These are phyloP conservation scores for Pantherophis guttatus DNA, from an alignment of 2,113 vertebrate species.

Conservation along the genomic window DNA sequence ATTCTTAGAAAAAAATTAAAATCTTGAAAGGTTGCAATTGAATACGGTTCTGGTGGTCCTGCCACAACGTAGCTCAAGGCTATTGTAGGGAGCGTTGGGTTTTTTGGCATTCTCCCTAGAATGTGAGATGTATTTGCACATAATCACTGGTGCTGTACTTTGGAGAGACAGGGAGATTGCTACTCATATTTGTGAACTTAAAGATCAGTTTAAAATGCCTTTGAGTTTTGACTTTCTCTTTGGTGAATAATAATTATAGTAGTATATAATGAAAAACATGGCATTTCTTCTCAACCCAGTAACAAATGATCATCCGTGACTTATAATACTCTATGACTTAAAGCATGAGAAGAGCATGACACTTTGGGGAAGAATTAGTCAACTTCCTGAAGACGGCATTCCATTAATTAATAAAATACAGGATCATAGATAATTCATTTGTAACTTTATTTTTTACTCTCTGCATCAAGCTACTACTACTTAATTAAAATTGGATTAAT, in stretches of 20 bases:
- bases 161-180: background rate
- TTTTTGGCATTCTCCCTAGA: background rate
- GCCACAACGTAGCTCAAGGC: constrained; percentile 31
- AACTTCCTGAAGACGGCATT: constrained; percentile 55
- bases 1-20: constrained; percentile 52
- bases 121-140: constrained; percentile 22
- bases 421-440: constrained; percentile 28
- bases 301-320: constrained; percentile 51
- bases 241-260: constrained; percentile 9
- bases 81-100: constrained; percentile 18
- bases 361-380: constrained; percentile 56
- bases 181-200: constrained; percentile 38
- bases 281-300: background rate
- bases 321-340: constrained; percentile 45
- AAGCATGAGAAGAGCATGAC: constrained; percentile 39
- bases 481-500: constrained; percentile 40
- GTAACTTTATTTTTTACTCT: background rate
- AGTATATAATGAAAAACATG: constrained; percentile 25
- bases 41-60: constrained; percentile 49
- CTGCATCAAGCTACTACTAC: constrained; percentile 11
- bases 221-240: background rate
- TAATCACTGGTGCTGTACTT: background rate
- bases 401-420: constrained; percentile 40
- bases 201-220: background rate
- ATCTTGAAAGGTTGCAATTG: constrained; percentile 45